These are phyloP conservation scores for Calephelis virginiensis DNA, from an alignment of 1,140 invertebrate genomes.

Conservation along the genomic window DNA sequence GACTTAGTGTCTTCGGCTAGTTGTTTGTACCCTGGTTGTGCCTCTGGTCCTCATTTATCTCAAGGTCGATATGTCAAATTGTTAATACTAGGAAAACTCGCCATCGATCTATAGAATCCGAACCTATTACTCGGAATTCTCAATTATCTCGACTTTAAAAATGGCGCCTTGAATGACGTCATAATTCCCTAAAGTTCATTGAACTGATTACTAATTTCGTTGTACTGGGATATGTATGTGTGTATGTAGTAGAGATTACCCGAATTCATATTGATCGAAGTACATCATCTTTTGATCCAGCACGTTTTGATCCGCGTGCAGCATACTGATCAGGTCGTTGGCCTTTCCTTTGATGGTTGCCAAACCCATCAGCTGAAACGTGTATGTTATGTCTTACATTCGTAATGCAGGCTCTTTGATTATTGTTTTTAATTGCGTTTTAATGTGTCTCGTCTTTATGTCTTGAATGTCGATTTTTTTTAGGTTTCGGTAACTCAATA, in stretches of 20 bases:
- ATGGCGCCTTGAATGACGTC: too few species aligned
- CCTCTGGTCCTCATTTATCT: too few species aligned
- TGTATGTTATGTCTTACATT: background rate
- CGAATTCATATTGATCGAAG: constrained; percentile 20
- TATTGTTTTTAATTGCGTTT: background rate
- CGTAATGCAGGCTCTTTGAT: background rate
- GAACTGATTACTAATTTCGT: constrained; percentile 2
- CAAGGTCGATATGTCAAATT: too few species aligned
- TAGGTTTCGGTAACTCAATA: too few species aligned
- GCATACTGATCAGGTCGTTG: constrained; percentile 27
- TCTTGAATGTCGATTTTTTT: too few species aligned
- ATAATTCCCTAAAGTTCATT: background rate
- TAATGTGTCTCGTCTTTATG: background rate
- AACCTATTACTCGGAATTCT: too few species aligned
- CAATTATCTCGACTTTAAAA: too few species aligned
- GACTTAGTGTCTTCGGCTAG: too few species aligned
- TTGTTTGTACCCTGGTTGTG: too few species aligned
- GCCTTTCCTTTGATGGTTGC: constrained; percentile 30
- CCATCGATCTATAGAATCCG: too few species aligned
- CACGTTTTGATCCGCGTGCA: constrained; percentile 22
- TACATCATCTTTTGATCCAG: constrained; percentile 22
- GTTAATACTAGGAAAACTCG: too few species aligned
- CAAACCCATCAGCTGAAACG: constrained; percentile 28
- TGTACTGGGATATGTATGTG: background rate
- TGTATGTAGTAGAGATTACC: background rate